Evolutionary conservation across 2,888 invertebrate genomes (phyloP), one percentile per base, ranked within the genome.

Genomic region (Agrilus mali): DNA sequence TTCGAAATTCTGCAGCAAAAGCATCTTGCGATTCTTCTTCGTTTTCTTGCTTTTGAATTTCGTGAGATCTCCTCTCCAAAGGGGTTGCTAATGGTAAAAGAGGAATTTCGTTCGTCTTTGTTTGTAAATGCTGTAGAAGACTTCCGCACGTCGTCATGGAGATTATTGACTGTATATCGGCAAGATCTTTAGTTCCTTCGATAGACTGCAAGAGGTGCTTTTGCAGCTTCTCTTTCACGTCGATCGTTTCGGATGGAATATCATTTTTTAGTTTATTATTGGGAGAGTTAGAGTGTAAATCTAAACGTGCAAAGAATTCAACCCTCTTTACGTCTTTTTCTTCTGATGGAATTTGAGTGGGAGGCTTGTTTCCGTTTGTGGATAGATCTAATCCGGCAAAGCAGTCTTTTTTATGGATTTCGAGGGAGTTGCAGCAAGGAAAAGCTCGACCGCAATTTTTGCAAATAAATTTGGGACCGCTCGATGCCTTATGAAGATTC

Each of bases 131-230:
- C 59, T 79, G 78, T 50, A 82, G 63, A 47, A 81, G 72, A 56
- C 77, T 77, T 20, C 77, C 76, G 34, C 78, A 73, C 12, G 83
- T 81, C 27, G 87, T 84, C 52, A 87, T 80, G 16, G 81, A 82
- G 42, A 88, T 71, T 50, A 89, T 88, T 22, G 86, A 84, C 60
- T 84, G 85, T 49, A 90, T 88, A 57, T 89, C 89, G 36, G 89
- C 89, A 48, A 89, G 70, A 57, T 90, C 89, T 60, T 80, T 81
- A 22, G 75, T 76, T 49, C 72, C 71, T 54, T 79, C 78, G 31
- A 55, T 56, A 47, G 55, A 59, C 10, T 53, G 55, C 20, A 62
- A 44, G 10, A 55, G 40, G 33, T 60, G 58, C 33, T 60, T 58
- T 22, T 55, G 49, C 4, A 61, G 46, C 48, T 60, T 62, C 22